Conservation (phyloP, 2,888 invertebrate genomes). For the Muschampia plurimacula region DNA sequence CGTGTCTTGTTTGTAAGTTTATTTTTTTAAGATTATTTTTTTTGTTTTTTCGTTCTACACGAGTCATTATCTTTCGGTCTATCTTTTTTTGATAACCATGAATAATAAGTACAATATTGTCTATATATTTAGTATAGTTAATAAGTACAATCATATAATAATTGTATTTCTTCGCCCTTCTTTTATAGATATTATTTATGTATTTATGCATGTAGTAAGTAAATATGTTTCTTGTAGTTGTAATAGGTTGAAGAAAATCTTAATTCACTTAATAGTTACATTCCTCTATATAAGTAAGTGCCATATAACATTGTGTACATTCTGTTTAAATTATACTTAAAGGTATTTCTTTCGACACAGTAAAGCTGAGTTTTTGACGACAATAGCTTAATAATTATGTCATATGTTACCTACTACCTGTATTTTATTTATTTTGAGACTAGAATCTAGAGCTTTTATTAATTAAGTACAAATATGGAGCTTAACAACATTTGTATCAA, state of each 20-base stretch:
- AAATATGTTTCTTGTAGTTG: too few relatives aligned
- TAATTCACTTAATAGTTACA: not conserved
- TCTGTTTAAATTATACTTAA: not conserved
- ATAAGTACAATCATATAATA: too few relatives aligned
- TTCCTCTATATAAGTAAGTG: not conserved
- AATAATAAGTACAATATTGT: too few relatives aligned
- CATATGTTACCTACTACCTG: not conserved
- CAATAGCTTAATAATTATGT: not conserved
- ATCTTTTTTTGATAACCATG: not conserved
- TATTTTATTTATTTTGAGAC: not conserved
- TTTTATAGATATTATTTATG: too few relatives aligned
- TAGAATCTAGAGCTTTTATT: not conserved
- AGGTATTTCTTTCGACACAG: not conserved
- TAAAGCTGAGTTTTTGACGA: not conserved
- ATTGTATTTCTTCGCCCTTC: too few relatives aligned
- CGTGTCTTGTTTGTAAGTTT: too few relatives aligned
- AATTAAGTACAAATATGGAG: not conserved
- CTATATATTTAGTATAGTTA: too few relatives aligned
- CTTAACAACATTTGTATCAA: not conserved
- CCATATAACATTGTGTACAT: not conserved
- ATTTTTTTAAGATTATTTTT: too few relatives aligned
- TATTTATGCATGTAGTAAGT: too few relatives aligned
- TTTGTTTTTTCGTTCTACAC: too few relatives aligned
- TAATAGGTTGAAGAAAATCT: not conserved
- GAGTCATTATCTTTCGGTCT: not conserved